A percentile compares a stretch with the other conserved stretches of the same genome.
Evolutionary conservation across 92 coral and sea anemone genomes (phyloP).

Genomic region (Siderastrea siderea): DNA sequence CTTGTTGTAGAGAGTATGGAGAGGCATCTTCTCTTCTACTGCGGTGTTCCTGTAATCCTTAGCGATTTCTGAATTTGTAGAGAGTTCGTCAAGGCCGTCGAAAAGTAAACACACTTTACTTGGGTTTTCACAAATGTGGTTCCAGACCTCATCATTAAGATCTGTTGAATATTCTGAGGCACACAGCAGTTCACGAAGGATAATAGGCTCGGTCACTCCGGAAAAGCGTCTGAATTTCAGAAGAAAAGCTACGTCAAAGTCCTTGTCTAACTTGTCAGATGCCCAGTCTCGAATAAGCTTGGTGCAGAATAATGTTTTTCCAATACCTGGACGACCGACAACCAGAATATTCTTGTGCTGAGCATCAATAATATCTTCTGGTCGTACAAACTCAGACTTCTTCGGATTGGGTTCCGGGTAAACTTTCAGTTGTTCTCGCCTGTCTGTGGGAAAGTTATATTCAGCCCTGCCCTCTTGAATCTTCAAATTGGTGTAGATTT

Average conservation of each 20-base stretch:
- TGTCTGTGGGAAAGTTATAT: neutral
- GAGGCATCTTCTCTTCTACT: neutral
- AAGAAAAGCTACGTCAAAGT: neutral
- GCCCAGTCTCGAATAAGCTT: slow-evolving; percentile 57
- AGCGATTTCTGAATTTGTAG: slow-evolving; percentile 7
- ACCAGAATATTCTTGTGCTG: no score
- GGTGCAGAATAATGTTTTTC: neutral
- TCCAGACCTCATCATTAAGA: no score
- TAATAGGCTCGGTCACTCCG: slow-evolving; percentile 6
- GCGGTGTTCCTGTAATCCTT: neutral
- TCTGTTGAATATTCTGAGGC: no score
- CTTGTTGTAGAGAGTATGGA: neutral
- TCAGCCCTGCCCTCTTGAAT: neutral
- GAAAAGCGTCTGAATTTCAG: slow-evolving; percentile 25
- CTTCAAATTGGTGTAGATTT: neutral
- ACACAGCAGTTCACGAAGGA: no score
- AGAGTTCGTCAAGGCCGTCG: slow-evolving; percentile 60
- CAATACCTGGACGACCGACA: no score
- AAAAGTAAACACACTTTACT: slow-evolving; percentile 19
- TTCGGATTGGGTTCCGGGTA: neutral
- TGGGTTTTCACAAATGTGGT: no score
- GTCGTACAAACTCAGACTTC: no score
- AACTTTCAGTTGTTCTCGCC: neutral
- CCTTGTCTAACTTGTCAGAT: neutral
- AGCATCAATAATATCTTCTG: slow-evolving; percentile 34